Evolutionary conservation across 2,888 invertebrate genomes (phyloP), one percentile per base, ranked within the genome.

Genomic region (Hylaea fasciaria): DNA sequence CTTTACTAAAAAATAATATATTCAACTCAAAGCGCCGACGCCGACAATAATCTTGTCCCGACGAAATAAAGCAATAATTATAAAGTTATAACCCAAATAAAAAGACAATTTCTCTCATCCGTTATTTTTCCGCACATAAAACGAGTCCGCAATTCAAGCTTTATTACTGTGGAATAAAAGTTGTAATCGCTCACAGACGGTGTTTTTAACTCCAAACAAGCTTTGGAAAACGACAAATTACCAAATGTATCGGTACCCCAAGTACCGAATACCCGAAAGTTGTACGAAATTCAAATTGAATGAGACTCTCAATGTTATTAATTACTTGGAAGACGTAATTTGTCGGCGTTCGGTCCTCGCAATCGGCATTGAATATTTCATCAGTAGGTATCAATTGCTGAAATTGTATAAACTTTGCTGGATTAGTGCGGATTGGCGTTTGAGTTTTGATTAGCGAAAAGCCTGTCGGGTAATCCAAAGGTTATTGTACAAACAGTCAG

Each of bases 101-200:
- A 60, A 60, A 60, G 54, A 60, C 54, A 55, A 60, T 60, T 49
- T 44, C 54, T 28, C 29, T 44, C 59, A 54, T 54, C 53, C 49
- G 17, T 54, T 59, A 59, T 54, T 59, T 52, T 59, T 53, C 54
- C 41, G 43, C 41, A 41, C 50, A 44, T 53, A 59, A 54, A 50
- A 51, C 55, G 41, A 49, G 49, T 11, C 49, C 51, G 59, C 53
- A 66, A 69, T 66, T 63, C 53, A 55, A 63, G 63, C 61, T 63
- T 66, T 43, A 69, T 57, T 55, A 43, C 55, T 47, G 13, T 17
- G 47, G 50, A 40, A 63, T 66, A 69, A 63, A 65, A 64, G 49
- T 57, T 62, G 49, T 58, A 62, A 64, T 64, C 56, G 48, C 61
- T 62, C 56, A 45, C 61, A 64, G 66, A 64, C 54, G 61, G 49